Evolutionary conservation across 2,113 vertebrate genomes (phyloP).

Genomic region (Tetraodon nigroviridis): DNA sequence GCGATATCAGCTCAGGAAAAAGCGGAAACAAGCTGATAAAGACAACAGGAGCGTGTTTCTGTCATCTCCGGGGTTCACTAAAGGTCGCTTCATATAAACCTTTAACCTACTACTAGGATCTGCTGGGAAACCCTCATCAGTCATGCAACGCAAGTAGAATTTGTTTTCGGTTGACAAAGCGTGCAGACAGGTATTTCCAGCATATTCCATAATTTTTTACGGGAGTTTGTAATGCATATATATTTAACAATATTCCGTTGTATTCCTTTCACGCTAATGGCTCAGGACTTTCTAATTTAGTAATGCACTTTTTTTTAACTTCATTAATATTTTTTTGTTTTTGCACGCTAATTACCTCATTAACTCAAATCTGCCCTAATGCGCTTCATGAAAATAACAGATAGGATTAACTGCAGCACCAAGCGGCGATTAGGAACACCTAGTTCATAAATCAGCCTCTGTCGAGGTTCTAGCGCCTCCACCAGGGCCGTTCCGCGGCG

Average conservation of each 20-base stretch:
- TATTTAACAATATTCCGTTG: no score
- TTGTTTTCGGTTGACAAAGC: no score
- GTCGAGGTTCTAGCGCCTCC: constrained; percentile 64
- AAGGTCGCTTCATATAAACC: no score
- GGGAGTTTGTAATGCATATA: no score
- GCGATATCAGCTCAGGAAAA: constrained; percentile 18
- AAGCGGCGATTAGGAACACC: constrained; percentile 74
- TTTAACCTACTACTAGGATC: no score
- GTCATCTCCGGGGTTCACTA: no score
- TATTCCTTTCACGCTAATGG: no score
- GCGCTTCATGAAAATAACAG: constrained; percentile 70
- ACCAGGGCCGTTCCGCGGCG: background rate
- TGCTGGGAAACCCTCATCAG: no score
- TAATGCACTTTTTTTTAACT: background rate
- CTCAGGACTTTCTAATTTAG: background rate
- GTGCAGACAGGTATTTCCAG: no score
- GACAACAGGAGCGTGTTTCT: background rate
- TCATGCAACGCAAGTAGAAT: no score
- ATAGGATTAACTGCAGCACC: constrained; percentile 72
- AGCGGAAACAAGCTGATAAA: constrained; percentile 10
- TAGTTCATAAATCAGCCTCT: constrained; percentile 76
- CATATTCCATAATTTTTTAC: no score
- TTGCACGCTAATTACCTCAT: constrained; percentile 74
- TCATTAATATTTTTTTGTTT: constrained; percentile 56
- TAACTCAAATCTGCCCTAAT: constrained; percentile 71